Base-by-base conservation (phyloP, 1,140 invertebrate genomes). In the Drosophila kepulauana region DNA sequence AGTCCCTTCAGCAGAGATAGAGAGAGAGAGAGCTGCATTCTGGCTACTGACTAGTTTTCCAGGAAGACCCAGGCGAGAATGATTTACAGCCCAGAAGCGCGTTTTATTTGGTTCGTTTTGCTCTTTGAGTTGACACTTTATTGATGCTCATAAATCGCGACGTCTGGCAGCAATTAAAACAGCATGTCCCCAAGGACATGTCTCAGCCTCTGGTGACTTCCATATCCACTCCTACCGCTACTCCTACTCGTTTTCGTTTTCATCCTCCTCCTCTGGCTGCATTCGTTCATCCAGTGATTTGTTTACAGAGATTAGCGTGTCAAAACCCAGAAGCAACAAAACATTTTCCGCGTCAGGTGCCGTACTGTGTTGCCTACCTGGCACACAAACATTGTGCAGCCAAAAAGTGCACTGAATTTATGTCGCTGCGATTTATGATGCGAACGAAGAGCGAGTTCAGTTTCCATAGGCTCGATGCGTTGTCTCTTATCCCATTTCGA, bases 81-180 rank as follows among this genome's bases (percentile, higher is more conserved):
- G 85, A 88, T 88, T 88, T 88, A 88, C 85, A 81, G 38, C 75
- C 75, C 81, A 84, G 85, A 64, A 88, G 84, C 66, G 65, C 63
- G 76, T 73, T 88, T 87, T 88, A 68, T 79, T 75, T 67, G 68
- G 57, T 38, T 72, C 51, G 30, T 45, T 76, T 75, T 76, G 43
- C 48, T 63, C 68, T 67, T 46, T 62, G 65, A 89, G 85, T 85
- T 88, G 85, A 85, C 81, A 89, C 78, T 89, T 89, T 89, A 89
- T 89, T 89, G 85, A 89, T 85, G 85, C 81, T 85, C 85, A 89
- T 89, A 89, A 89, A 89, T 89, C 75, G 69, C 78, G 65, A 79
- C 66, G 86, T 89, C 86, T 81, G 86, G 81, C 86, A 81, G 85
- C 85, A 89, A 89, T 89, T 89, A 89, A 88, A 89, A 75, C 86